These are phyloP conservation scores for Rhagonycha lutea DNA, from an alignment of 2,888 invertebrate genomes.

Conservation along the genomic window DNA sequence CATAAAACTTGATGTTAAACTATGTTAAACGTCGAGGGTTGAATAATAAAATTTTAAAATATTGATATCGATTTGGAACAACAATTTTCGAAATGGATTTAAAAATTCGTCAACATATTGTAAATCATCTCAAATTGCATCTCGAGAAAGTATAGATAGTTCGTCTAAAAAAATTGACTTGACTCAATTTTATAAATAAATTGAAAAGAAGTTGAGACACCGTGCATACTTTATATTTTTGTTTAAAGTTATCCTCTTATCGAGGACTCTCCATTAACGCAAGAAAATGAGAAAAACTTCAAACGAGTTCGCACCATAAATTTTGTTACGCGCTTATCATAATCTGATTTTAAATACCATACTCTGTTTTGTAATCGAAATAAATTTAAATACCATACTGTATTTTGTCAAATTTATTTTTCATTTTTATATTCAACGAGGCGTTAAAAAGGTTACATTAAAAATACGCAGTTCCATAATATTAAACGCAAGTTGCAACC, in stretches of 20 bases:
- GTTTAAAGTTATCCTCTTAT: no score
- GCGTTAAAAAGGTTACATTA: constrained; percentile 4
- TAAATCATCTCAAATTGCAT: neutral
- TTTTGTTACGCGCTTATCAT: neutral
- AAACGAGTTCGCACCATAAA: neutral
- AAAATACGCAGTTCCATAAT: constrained; percentile 2
- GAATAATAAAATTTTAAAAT: neutral
- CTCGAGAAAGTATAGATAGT: no score
- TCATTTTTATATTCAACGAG: constrained; percentile 11
- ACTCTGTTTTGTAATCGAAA: neutral
- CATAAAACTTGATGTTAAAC: neutral
- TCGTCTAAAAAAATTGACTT: neutral
- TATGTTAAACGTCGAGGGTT: neutral
- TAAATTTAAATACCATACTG: neutral
- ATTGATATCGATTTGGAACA: neutral
- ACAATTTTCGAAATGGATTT: neutral
- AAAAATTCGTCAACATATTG: neutral
- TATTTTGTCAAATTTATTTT: constrained; percentile 1
- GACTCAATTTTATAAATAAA: neutral
- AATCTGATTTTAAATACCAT: neutral
- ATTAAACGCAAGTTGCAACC: constrained; percentile 3
- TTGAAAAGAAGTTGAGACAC: neutral
- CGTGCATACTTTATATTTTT: no score
- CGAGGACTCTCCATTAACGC: neutral
- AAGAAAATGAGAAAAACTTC: neutral